Evolutionary conservation across 2,797 vertebrate species (phyloP).

Genomic region (Diglossa cyanea): DNA sequence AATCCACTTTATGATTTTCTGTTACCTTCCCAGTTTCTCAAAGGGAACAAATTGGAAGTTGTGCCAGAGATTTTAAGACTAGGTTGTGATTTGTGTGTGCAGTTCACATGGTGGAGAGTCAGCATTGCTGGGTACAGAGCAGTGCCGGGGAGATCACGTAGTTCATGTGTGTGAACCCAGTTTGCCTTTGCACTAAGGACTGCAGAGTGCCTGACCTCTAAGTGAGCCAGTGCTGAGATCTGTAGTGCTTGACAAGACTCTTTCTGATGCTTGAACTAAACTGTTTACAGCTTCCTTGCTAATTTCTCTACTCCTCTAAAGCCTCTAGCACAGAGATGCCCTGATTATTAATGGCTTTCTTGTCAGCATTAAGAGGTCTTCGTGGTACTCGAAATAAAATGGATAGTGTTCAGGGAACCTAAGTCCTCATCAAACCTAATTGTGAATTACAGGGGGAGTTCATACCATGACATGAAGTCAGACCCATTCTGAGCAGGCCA

Average conservation of each 20-base stretch:
- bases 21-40: background rate
- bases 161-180: rapidly evolving
- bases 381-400: background rate
- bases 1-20: background rate
- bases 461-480: background rate
- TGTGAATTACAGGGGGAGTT: background rate
- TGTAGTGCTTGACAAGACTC: background rate
- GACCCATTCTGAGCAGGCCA: background rate
- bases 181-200: background rate
- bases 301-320: background rate
- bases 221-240: background rate
- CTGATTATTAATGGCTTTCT: conserved; percentile 11
- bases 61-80: background rate
- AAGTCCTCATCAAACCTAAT: background rate
- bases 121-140: background rate
- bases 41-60: background rate
- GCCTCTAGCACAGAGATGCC: background rate
- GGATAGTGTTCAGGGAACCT: background rate
- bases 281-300: background rate
- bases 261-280: background rate
- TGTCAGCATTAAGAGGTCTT: background rate
- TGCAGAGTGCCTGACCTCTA: background rate
- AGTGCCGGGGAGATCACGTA: background rate
- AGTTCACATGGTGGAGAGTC: background rate
- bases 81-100: background rate